Base-by-base conservation (phyloP, 2,888 invertebrate species). In the Anodontia alba region DNA sequence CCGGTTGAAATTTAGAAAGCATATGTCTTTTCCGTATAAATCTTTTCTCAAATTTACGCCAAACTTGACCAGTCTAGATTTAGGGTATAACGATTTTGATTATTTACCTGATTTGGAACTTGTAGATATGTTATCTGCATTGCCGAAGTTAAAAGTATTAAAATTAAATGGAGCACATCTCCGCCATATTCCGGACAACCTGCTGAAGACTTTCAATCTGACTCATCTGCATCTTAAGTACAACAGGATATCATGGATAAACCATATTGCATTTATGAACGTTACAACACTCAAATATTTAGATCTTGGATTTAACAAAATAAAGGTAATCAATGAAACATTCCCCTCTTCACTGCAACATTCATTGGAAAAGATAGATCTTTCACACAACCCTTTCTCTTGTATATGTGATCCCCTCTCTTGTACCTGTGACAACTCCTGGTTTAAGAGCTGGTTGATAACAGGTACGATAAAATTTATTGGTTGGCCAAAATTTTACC, bases 401-500 rank as follows among this genome's bases (percentile, higher is more conserved):
- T 78, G 77, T 23, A 31, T 8, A 17, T 74, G 70, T 69, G 23
- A 29, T 29, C 7, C 26, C 20, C n/a, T n/a, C n/a, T n/a, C n/a
- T n/a, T n/a, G n/a, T n/a, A 3, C 33, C 12, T 29, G 23, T 17
- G 29, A 57, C 0, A 78, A 75, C 12, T 23, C 23, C 7, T 75
- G 75, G 79, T 75, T 80, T 49, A 66, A 71, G 26, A 57, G 69
- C 12, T 23, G 33, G 29, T 38, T 70, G 29, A 46, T 38, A 12
- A 51, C 57, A 5, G 78, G 49, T 20, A 69, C 62, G 31, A 51
- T 73, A 10, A 23, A 66, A 23, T 46, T 82, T 12, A 5, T 46
- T 5, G 20, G 69, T n/a, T 81, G 78, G 81, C 75, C 78, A 15
- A 38, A 57, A 2, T 42, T 46, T 0, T 81, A 72, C 36, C 26